These are phyloP conservation scores for Anas platyrhynchos DNA, from an alignment of 2,113 vertebrate genomes.

Conservation along the genomic window DNA sequence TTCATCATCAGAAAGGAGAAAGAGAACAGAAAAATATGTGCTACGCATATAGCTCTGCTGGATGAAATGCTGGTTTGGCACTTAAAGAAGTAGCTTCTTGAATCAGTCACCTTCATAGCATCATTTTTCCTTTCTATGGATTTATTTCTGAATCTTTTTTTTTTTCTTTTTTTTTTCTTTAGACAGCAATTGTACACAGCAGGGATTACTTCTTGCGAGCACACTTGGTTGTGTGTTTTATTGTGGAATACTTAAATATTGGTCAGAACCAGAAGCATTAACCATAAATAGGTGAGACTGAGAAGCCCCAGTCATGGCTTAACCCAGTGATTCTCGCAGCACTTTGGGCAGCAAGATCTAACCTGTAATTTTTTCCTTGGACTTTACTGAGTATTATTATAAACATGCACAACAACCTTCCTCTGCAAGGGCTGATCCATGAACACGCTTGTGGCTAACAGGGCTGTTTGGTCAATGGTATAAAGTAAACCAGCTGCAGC, in stretches of 20 bases:
- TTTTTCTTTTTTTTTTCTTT: not conserved
- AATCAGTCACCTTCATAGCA: not conserved
- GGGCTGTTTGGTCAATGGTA: not conserved
- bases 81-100: not conserved
- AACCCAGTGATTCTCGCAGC: not conserved
- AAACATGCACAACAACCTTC: not conserved
- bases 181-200: not conserved
- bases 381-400: not conserved
- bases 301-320: not conserved
- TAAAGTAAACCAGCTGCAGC: too few relatives aligned
- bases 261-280: not conserved
- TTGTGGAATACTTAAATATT: not conserved
- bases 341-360: not conserved
- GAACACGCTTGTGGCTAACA: not conserved
- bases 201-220: not conserved
- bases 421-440: not conserved
- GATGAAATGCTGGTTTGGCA: not conserved
- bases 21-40: not conserved
- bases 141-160: not conserved
- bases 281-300: not conserved
- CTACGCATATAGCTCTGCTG: not conserved
- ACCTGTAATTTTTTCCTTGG: not conserved
- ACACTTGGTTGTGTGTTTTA: not conserved
- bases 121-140: not conserved
- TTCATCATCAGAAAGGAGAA: not conserved